Evolutionary conservation across 2,797 vertebrate genomes (phyloP).

Genomic region (Chrosomus eos): DNA sequence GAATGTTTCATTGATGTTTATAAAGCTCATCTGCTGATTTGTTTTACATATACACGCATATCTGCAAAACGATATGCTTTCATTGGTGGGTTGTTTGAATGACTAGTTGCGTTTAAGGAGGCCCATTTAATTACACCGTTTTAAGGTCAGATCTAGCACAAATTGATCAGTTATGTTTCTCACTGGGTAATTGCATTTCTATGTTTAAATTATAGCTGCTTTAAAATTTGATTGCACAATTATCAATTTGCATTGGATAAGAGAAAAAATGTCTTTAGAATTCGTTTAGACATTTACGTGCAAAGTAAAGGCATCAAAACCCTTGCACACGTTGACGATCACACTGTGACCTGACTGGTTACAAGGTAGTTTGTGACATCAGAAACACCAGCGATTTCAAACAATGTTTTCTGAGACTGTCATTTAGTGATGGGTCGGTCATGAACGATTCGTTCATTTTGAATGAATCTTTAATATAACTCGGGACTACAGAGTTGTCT

Average conservation of each 20-base stretch:
- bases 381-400: no score
- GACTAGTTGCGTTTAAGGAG: not conserved
- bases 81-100: conserved; percentile 1
- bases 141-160: not conserved
- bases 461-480: no score
- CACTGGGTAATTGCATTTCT: not conserved
- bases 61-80: not conserved
- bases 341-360: no score
- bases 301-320: not conserved
- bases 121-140: not conserved
- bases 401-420: no score
- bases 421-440: no score
- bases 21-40: not conserved
- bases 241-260: not conserved
- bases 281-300: not conserved
- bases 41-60: not conserved
- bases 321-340: no score
- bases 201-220: not conserved
- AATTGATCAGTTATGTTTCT: not conserved
- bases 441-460: no score
- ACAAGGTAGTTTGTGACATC: no score
- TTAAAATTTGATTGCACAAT: not conserved
- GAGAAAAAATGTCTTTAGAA: not conserved
- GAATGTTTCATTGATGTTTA: not conserved
- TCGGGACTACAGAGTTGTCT: no score